These are phyloP conservation scores for Phortica magna DNA, from an alignment of 2,888 invertebrate species.

Conservation along the genomic window DNA sequence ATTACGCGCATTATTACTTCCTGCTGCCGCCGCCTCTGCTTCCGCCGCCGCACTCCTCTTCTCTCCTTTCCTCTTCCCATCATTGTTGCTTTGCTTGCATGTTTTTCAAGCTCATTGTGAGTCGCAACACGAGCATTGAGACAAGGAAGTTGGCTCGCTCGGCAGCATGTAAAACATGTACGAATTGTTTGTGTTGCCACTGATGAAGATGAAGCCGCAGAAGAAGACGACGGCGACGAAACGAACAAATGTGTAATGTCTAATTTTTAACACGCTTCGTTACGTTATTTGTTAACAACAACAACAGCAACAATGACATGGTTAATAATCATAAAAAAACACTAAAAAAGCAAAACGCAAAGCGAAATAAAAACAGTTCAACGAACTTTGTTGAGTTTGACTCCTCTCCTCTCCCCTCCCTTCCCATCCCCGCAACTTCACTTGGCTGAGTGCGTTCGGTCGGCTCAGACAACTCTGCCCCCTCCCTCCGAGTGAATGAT, in stretches of 20 bases:
- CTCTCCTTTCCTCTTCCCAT: too few relatives aligned
- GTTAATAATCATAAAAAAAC: conserved; percentile 22
- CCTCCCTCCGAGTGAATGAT: neutral
- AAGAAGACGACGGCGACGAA: neutral
- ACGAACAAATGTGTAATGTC: conserved; percentile 1
- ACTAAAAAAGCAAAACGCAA: neutral
- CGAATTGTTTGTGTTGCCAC: neutral
- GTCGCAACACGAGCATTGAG: neutral
- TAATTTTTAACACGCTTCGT: conserved; percentile 24
- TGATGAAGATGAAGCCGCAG: neutral
- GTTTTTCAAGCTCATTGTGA: neutral
- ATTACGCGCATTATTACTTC: neutral
- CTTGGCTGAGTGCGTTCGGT: neutral
- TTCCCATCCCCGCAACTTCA: too few relatives aligned
- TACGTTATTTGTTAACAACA: conserved; percentile 23
- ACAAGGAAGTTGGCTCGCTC: neutral
- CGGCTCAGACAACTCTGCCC: neutral
- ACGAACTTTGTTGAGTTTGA: conserved; percentile 8
- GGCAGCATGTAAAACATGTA: neutral
- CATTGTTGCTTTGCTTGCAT: neutral
- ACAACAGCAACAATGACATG: conserved; percentile 15
- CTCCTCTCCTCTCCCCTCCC: too few relatives aligned
- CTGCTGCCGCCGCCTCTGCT: neutral
- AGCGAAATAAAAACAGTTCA: conserved; percentile 15
- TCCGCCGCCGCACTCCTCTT: neutral